Evolutionary conservation across 2,113 vertebrate genomes (phyloP).

Genomic region (Telmatochromis brichardi): DNA sequence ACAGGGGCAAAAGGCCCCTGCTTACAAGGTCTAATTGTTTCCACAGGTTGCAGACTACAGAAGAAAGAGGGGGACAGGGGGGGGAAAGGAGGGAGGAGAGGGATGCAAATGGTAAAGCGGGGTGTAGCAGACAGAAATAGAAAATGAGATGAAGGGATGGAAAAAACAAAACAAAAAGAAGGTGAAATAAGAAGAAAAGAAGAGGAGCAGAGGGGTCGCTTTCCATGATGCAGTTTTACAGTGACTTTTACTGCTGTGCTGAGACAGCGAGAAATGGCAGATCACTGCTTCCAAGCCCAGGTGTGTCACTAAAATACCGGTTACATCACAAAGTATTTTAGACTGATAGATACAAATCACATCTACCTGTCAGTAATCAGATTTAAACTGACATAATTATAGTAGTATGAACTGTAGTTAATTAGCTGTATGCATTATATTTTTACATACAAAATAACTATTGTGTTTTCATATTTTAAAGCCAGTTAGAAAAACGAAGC

Average conservation of each 20-base stretch:
- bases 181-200: neutral
- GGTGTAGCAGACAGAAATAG: neutral
- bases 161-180: constrained; percentile 4
- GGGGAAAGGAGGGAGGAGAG: neutral
- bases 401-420: neutral
- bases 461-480: neutral
- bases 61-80: neutral
- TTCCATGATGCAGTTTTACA: constrained; percentile 61
- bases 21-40: constrained; percentile 68
- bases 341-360: neutral
- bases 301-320: neutral
- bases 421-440: neutral
- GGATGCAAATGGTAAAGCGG: constrained; percentile 6
- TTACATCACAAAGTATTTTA: neutral
- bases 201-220: neutral
- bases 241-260: constrained; percentile 51
- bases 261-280: constrained; percentile 23
- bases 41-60: constrained; percentile 64
- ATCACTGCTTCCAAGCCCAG: constrained; percentile 1
- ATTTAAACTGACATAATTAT: neutral
- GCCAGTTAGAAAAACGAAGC: neutral
- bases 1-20: constrained; percentile 47
- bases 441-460: neutral
- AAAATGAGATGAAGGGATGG: constrained; percentile 7
- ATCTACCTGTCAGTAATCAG: neutral